phyloP scores from a whole-genome alignment of 2,797 vertebrate genomes.

The Loriculus beryllinus region DNA sequence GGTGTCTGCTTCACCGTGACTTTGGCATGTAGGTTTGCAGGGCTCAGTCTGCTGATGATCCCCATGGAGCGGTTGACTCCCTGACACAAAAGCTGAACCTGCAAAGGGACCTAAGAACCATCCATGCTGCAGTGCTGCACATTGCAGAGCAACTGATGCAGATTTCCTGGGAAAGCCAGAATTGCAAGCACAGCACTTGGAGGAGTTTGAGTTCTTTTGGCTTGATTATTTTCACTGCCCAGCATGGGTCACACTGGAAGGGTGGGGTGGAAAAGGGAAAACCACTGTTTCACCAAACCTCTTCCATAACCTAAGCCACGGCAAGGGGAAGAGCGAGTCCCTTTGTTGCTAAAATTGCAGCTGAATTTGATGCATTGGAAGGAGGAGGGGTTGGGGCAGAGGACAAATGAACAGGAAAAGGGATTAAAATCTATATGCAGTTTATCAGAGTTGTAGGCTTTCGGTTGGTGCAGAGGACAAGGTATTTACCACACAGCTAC shows the following conservation, averaged over 20 bases:
- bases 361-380: neutral
- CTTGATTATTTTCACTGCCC: neutral
- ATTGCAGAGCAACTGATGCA: neutral
- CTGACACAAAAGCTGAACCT: neutral
- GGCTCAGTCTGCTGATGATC: neutral
- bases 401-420: neutral
- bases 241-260: rapidly evolving
- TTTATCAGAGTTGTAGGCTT: neutral
- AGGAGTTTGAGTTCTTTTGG: neutral
- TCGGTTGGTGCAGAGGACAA: neutral
- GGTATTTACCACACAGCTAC: neutral
- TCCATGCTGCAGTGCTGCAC: neutral
- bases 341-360: neutral
- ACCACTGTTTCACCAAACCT: neutral
- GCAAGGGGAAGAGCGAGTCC: neutral
- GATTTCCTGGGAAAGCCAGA: neutral
- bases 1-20: neutral
- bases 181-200: neutral
- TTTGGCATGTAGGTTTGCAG: neutral
- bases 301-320: neutral
- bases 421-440: neutral
- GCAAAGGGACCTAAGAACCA: neutral
- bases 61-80: rapidly evolving
- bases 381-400: neutral
- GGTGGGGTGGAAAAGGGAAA: neutral